Evolutionary conservation across 2,888 invertebrate species (phyloP).

Genomic region (Linnaemya tessellans): DNA sequence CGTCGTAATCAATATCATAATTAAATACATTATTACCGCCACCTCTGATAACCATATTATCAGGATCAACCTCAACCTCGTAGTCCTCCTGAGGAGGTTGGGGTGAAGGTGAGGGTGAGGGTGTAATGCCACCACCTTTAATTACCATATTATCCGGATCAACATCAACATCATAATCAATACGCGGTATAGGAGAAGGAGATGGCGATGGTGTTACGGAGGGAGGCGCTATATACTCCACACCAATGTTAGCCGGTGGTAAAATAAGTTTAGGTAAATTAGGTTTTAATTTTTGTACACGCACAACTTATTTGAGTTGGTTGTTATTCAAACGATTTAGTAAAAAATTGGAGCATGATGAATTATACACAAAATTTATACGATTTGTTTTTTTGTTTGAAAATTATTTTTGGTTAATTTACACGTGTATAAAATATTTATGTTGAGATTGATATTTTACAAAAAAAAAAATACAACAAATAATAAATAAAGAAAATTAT

Average conservation of each 20-base stretch:
- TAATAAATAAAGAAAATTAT: slow-evolving; percentile 66
- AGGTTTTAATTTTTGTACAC: slow-evolving; percentile 83
- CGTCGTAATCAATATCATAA: slow-evolving; percentile 62
- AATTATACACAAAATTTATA: slow-evolving; percentile 50
- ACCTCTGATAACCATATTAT: slow-evolving; percentile 80
- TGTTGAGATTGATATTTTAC: slow-evolving; percentile 69
- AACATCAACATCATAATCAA: slow-evolving; percentile 81
- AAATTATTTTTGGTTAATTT: slow-evolving; percentile 73
- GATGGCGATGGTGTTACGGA: slow-evolving; percentile 81
- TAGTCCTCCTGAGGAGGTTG: slow-evolving; percentile 74
- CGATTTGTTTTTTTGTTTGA: slow-evolving; percentile 57
- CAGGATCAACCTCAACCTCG: slow-evolving; percentile 81
- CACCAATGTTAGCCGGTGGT: slow-evolving; percentile 80
- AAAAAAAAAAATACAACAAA: slow-evolving; percentile 59
- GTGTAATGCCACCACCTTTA: slow-evolving; percentile 76
- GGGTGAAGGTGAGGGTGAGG: slow-evolving; percentile 73
- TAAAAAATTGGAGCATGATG: slow-evolving; percentile 51
- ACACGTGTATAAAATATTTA: slow-evolving; percentile 74
- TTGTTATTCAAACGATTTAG: slow-evolving; percentile 50
- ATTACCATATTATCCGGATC: slow-evolving; percentile 82
- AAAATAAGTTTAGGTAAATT: slow-evolving; percentile 83
- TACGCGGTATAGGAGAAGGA: slow-evolving; percentile 80
- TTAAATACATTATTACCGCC: slow-evolving; percentile 66
- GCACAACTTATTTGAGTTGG: slow-evolving; percentile 79
- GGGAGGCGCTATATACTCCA: slow-evolving; percentile 76